A percentile compares a stretch with the other conserved stretches of the same genome.
Evolutionary conservation across 2,113 vertebrate species (phyloP).

Genomic region (Nematolebias whitei): DNA sequence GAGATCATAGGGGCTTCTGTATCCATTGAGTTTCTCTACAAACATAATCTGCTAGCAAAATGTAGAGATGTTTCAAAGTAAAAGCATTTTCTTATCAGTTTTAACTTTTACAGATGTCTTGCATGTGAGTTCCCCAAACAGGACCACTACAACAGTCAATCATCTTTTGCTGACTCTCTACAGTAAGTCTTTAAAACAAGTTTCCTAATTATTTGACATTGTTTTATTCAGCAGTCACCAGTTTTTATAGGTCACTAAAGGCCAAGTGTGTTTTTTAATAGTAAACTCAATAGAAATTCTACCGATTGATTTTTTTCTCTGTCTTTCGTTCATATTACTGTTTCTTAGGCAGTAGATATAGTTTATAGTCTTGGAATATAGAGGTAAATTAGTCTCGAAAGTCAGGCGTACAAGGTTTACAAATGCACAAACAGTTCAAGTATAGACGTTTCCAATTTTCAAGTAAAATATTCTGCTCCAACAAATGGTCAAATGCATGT

Average conservation of each 20-base stretch:
- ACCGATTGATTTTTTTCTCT: background rate
- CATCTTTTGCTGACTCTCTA: constrained; percentile 36
- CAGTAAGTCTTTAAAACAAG: constrained; percentile 56
- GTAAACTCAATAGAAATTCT: background rate
- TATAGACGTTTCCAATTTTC: too few relatives aligned
- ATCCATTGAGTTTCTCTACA: constrained; percentile 29
- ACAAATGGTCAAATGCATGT: too few relatives aligned
- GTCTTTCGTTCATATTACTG: too few relatives aligned
- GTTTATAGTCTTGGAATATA: too few relatives aligned
- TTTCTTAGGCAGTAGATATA: too few relatives aligned
- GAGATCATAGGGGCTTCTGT: constrained; percentile 63
- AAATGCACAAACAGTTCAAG: too few relatives aligned
- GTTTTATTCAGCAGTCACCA: background rate
- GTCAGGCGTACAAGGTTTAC: too few relatives aligned
- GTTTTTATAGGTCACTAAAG: background rate
- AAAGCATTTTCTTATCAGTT: constrained; percentile 26
- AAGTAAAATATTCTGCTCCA: too few relatives aligned
- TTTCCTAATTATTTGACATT: constrained; percentile 1
- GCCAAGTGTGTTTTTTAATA: background rate
- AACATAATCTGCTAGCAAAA: constrained; percentile 22
- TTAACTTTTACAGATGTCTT: constrained; percentile 71
- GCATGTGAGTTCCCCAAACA: constrained; percentile 55
- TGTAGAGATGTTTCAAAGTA: constrained; percentile 12
- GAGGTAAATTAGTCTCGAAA: too few relatives aligned
- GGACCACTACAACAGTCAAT: constrained; percentile 52